Percentiles rank a stretch among this genome's conserved stretches.
Conservation (phyloP, 2,113 vertebrate genomes). For the Petaurus breviceps region DNA sequence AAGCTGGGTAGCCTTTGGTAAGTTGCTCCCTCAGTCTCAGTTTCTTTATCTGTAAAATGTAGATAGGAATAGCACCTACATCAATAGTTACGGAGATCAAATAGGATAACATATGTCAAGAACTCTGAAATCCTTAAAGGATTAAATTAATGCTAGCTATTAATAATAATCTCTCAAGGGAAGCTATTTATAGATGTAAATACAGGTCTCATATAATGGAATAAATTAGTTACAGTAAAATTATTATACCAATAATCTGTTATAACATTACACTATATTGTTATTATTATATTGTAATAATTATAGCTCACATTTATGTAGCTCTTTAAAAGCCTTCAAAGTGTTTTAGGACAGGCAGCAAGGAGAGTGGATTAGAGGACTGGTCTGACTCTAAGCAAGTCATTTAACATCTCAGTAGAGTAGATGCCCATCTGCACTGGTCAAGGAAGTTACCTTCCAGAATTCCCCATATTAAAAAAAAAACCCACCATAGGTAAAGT, state of each 20-base stretch:
- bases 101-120: not conserved
- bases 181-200: not conserved
- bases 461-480: not conserved
- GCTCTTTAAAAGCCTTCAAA: not conserved
- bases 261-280: not conserved
- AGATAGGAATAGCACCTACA: not conserved
- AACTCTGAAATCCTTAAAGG: not conserved
- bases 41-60: not conserved
- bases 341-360: not conserved
- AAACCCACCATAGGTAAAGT: not conserved
- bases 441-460: not conserved
- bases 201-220: not conserved
- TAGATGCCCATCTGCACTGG: not conserved
- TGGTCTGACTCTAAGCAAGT: not conserved
- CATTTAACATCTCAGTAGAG: not conserved
- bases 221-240: not conserved
- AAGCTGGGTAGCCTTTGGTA: not conserved
- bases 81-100: not conserved
- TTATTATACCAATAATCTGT: not conserved
- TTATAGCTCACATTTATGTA: not conserved
- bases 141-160: not conserved
- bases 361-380: not conserved
- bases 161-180: not conserved
- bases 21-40: too few species aligned
- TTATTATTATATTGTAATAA: not conserved